Evolutionary conservation across 1,140 invertebrate genomes (phyloP), one percentile per base, ranked within the genome.

Genomic region (Diabrotica undecimpunctata): DNA sequence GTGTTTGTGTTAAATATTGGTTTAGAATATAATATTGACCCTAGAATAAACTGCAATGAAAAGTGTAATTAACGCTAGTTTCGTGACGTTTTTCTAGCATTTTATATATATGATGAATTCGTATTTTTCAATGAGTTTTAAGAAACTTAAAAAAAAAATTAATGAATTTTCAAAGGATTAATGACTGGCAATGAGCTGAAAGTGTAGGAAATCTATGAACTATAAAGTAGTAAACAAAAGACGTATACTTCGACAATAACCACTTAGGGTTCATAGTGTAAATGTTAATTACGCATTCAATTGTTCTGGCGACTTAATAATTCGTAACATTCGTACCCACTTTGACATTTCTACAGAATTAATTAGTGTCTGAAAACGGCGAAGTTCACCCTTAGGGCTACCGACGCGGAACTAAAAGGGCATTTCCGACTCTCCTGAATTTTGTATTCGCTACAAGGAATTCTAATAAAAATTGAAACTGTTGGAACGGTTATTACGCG

Each of bases 311-410:
- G 12, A 54, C 53, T 54, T 35, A 54, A 35, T 12, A 54, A 54
- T 54, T 54, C 25, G 53, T 35, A 35, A 54, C 53, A 54, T 54
- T 54, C 12, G 25, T 54, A 13, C 25, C 53, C 53, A 54, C 53
- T 54, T 54, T 54, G 53, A 54, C 25, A 54, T 54, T 54, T 54
- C 53, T 13, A 54, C 10, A 54, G 53, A 54, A 54, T 54, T 54
- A 54, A 54, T 54, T 54, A 54, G 53, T 54, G 53, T 54, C 12
- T 54, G 53, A 54, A 35, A 54, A 54, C 41, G 41, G 41, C 41
- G 41, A 46, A 46, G 8, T 46, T 46, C 41, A 46, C 41, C 41
- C 41, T 46, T 46, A n/a, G 41, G 41, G 41, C n/a, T 46, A n/a
- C 8, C 41, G 41, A 46, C 8, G 41, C n/a, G n/a, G 41, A 46